Base-by-base conservation (phyloP, 2,888 invertebrate species). In the Tinea trinotella region DNA sequence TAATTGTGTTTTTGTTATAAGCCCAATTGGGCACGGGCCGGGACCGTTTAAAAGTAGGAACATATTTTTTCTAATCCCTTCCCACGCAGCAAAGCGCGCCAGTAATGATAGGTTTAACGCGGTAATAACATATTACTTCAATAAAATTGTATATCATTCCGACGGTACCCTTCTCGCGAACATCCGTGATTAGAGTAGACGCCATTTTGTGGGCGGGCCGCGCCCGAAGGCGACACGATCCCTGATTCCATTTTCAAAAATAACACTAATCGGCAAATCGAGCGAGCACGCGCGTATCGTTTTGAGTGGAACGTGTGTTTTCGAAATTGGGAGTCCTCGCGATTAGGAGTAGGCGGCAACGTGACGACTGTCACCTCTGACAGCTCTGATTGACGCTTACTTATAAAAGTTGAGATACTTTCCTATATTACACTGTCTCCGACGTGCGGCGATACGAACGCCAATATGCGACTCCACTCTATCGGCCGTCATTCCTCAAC, bases 121-220 rank as follows among this genome's bases (percentile, higher is more conserved):
- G 30, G 76, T 85, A 85, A 85, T 85, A 84, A 85, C 80, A 83
- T 76, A 82, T 84, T 80, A 76, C 80, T 76, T 77, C 80, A 80
- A 81, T 83, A 77, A 84, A 84, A 84, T 82, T 82, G 82, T 84
- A 82, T 83, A 85, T 83, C 82, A 83, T 82, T 83, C 74, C 68
- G 70, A 46, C 46, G 46, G 72, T 74, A 64, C 67, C 70, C 74
- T 77, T 77, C 81, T 81, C 77, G 82, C 74, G 77, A 76, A 75
- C 75, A 72, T 74, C 64, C 62, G 74, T 81, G 83, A 84, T 83
- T 83, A 84, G 79, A 71, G 76, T 82, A 35, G 71, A 54, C 53
- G 84, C 85, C 85, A 85, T 85, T 74, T 85, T 85, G 84, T 76
- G 78, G 85, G 85, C 83, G 84, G 80, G 68, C 30, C 64, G 67